Percentiles rank a stretch among this genome's conserved stretches.
These are phyloP conservation scores for Thalassarche chlororhynchos DNA, from an alignment of 2,113 vertebrate genomes.

Conservation along the genomic window DNA sequence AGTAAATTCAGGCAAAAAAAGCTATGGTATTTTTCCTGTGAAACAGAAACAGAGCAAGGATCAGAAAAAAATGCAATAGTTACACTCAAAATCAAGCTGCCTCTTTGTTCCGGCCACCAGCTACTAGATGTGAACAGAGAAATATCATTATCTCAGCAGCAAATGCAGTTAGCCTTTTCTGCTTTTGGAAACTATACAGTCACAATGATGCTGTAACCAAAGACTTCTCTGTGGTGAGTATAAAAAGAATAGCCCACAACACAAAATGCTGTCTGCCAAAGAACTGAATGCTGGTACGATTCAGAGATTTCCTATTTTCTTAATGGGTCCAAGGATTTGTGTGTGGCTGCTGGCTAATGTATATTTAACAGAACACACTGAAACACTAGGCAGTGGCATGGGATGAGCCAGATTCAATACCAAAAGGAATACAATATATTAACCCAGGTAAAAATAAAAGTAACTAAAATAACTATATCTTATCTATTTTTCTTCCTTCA, in stretches of 20 bases:
- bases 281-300: not conserved
- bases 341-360: not conserved
- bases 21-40: not conserved
- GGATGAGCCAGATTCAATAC: not conserved
- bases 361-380: not conserved
- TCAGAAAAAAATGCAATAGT: not conserved
- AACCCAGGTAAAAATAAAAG: not conserved
- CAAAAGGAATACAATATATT: not conserved
- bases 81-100: not conserved
- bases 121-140: not conserved
- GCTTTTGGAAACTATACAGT: not conserved
- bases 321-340: not conserved
- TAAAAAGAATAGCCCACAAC: not conserved
- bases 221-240: not conserved
- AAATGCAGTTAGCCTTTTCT: not conserved
- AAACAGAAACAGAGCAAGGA: not conserved
- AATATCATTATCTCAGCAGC: not conserved
- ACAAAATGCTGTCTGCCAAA: not conserved
- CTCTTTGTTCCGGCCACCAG: not conserved
- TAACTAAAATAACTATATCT: not conserved
- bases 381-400: not conserved
- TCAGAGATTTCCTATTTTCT: not conserved
- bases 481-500: not conserved
- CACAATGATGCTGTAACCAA: not conserved
- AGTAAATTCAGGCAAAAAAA: not conserved